Evolutionary conservation across 2,113 vertebrate species (phyloP).

Genomic region (Antennarius striatus): DNA sequence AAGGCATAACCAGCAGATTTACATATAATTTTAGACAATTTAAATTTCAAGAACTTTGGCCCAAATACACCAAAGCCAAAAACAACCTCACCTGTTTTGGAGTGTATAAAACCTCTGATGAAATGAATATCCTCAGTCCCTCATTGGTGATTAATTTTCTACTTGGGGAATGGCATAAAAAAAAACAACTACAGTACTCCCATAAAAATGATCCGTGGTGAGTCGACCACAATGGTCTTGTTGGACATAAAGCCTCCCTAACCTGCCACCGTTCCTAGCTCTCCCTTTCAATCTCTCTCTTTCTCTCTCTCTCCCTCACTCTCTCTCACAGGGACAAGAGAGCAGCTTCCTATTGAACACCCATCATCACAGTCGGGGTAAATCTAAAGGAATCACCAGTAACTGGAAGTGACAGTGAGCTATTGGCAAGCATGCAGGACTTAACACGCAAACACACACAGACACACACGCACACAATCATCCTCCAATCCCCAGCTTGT

Average conservation of each 20-base stretch:
- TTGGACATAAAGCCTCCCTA: constrained; percentile 45
- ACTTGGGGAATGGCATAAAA: constrained; percentile 1
- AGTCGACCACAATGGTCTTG: constrained; percentile 46
- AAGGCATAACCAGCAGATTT: not conserved
- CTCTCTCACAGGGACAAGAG: constrained; percentile 49
- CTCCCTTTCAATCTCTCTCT: constrained; percentile 53
- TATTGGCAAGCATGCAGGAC: constrained; percentile 72
- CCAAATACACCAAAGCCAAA: not conserved
- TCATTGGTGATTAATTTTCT: constrained; percentile 62
- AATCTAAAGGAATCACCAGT: constrained; percentile 82
- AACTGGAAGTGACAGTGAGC: constrained; percentile 78
- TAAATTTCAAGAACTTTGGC: no score
- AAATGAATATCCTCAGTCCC: constrained; percentile 40
- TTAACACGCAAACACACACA: constrained; percentile 50
- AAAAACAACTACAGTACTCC: constrained; percentile 34
- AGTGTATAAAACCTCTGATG: constrained; percentile 45
- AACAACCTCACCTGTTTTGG: constrained; percentile 70
- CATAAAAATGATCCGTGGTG: constrained; percentile 45
- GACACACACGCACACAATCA: constrained; percentile 21
- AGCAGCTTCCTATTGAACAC: constrained; percentile 65
- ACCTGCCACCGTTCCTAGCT: constrained; percentile 48
- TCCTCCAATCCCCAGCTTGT: constrained; percentile 49
- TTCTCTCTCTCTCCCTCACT: constrained; percentile 46
- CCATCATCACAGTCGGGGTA: constrained; percentile 76
- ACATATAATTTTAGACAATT: constrained; percentile 10